Evolutionary conservation across 1,140 invertebrate genomes (phyloP), one percentile per base, ranked within the genome.

Genomic region (Ceratina calcarata): DNA sequence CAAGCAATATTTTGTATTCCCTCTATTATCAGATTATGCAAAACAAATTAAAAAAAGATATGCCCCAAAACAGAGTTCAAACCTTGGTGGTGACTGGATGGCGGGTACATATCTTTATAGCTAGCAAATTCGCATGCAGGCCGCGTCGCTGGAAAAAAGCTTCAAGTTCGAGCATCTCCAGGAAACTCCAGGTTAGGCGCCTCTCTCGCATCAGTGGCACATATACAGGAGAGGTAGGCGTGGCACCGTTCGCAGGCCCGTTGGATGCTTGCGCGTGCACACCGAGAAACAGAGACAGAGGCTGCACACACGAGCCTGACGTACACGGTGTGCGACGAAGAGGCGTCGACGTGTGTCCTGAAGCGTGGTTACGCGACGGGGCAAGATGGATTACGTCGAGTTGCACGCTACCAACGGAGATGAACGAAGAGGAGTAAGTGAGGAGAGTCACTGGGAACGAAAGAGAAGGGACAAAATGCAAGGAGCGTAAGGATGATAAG

Each of bases 141-240:
- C 32, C 67, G 32, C 51, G 60, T 67, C n/a, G 61, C 3, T 4
- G 51, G 51, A 72, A 83, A 84, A 70, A 78, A 84, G 64, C 69
- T 37, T 73, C 62, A 67, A 79, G 70, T 79, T 73, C 57, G 81
- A 72, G 45, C n/a, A 24, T 74, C 65, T 74, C 57, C 45, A 37
- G 78, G 69, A 81, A 81, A 77, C 78, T 58, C 61, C 58, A 71
- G 76, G 69, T 73, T 85, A 79, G 74, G 61, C 32, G 75, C 53
- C 66, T 74, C 73, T 60, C 75, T 85, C 32, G 80, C 68, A 77
- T 82, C 75, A 79, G 61, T 85, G 71, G 68, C 76, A 86, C 83
- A 82, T 76, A 86, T 68, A 86, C 62, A 80, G 82, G 81, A 72
- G 64, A 67, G 78, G 86, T 89, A 91, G 90, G 90, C 89, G 90